Evolutionary conservation across 2,797 vertebrate genomes (phyloP).

Genomic region (Neopelma chrysocephalum): DNA sequence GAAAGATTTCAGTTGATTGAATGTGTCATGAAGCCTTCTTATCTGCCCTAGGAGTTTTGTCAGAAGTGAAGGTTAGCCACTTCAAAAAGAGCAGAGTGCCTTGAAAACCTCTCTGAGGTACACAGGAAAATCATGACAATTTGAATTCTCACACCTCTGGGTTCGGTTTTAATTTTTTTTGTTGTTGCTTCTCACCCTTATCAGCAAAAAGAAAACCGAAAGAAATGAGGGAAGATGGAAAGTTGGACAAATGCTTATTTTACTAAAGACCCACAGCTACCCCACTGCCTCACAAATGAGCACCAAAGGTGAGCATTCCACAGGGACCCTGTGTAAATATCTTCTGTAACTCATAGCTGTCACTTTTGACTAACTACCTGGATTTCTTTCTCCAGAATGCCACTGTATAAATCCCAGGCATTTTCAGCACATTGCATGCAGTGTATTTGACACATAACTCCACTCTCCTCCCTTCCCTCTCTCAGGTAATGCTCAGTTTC

Average conservation of each 20-base stretch:
- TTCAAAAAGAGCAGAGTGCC: neutral
- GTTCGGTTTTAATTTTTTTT: neutral
- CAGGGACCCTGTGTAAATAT: neutral
- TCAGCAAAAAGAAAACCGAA: neutral
- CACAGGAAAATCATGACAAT: neutral
- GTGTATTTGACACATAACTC: neutral
- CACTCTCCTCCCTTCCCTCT: neutral
- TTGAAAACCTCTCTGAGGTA: neutral
- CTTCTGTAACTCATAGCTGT: neutral
- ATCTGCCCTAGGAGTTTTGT: neutral
- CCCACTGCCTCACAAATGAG: neutral
- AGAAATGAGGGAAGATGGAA: neutral
- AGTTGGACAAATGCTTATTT: neutral
- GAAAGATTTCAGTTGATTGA: neutral
- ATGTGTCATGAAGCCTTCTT: neutral
- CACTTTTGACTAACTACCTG: neutral
- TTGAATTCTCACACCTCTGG: neutral
- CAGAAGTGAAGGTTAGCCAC: slow-evolving; percentile 22
- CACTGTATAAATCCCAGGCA: neutral
- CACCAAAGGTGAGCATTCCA: neutral
- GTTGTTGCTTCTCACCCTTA: neutral
- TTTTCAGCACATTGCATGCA: neutral
- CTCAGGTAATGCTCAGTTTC: neutral
- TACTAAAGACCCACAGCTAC: neutral
- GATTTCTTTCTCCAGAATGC: neutral